phyloP scores from a whole-genome alignment of 2,888 invertebrate species.

The Xestia c-nigrum region DNA sequence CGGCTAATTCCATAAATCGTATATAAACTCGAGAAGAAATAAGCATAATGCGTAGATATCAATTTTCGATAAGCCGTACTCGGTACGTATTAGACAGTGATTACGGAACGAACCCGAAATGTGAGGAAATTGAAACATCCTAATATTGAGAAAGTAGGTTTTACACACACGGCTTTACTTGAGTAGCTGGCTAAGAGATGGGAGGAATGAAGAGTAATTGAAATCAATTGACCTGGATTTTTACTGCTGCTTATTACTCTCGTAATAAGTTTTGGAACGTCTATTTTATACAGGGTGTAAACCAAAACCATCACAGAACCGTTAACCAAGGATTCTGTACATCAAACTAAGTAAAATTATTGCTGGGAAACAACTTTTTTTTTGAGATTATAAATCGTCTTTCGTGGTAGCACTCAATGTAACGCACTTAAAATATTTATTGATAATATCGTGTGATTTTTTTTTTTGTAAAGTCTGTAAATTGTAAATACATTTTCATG shows the following conservation, averaged over 20 bases:
- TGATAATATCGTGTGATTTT: too few species aligned
- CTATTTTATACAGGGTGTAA: too few species aligned
- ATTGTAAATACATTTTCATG: too few species aligned
- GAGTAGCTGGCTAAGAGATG: constrained; percentile 13
- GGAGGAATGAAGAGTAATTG: constrained; percentile 27
- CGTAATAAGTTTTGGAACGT: neutral
- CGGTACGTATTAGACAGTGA: constrained; percentile 55
- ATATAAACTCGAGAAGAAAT: constrained; percentile 53
- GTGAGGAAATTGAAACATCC: constrained; percentile 50
- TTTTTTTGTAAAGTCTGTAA: too few species aligned
- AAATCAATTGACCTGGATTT: constrained; percentile 38
- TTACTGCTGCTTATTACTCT: neutral
- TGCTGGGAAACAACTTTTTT: too few species aligned
- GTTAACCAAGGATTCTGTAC: too few species aligned
- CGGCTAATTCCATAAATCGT: constrained; percentile 46
- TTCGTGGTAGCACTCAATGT: too few species aligned
- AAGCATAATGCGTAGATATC: constrained; percentile 63
- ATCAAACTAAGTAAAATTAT: too few species aligned
- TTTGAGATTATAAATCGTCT: too few species aligned
- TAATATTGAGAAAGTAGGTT: constrained; percentile 55
- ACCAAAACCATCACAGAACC: too few species aligned
- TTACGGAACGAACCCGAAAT: constrained; percentile 50
- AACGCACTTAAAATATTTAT: too few species aligned
- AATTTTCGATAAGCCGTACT: constrained; percentile 63
- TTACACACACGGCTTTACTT: constrained; percentile 54